Evolutionary conservation across 2,888 invertebrate species (phyloP), one percentile per base, ranked within the genome.

Genomic region (Brassicogethes aeneus): DNA sequence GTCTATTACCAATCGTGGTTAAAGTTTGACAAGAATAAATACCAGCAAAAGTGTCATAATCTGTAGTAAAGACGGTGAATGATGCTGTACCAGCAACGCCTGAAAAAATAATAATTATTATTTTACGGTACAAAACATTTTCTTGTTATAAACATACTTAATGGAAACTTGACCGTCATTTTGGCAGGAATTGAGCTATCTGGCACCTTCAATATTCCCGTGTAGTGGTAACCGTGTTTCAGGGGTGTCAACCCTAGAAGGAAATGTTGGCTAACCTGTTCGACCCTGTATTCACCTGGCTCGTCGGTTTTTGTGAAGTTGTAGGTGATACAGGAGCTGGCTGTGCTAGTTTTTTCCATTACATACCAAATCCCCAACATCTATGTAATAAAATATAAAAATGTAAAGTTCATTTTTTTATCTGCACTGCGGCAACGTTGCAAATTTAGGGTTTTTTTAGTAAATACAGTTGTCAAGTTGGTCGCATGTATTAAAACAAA

Each of bases 351-450:
- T 67, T 88, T 88, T 66, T 87, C 83, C 30, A 88, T 76, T 10
- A 82, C 87, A 64, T 82, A 85, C 88, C 88, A 89, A 12, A 81
- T 66, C 0, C 88, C 88, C 42, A 87, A 66, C 66, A 88, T 74
- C 87, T 88, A 66, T 36, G n/a, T n/a, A n/a, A n/a, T n/a, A n/a
- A n/a, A n/a, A n/a, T n/a, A n/a, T n/a, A 69, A 49, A 17, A 17
- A 16, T n/a, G n/a, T n/a, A n/a, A n/a, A n/a, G n/a, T n/a, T n/a
- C n/a, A n/a, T 8, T 29, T n/a, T n/a, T n/a, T n/a, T n/a, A n/a
- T n/a, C n/a, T n/a, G n/a, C n/a, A n/a, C n/a, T n/a, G n/a, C n/a
- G n/a, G n/a, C n/a, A n/a, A n/a, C n/a, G n/a, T n/a, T n/a, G n/a
- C n/a, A n/a, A n/a, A n/a, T n/a, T n/a, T n/a, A n/a, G n/a, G n/a